Evolutionary conservation across 2,888 invertebrate species (phyloP).

Genomic region (Protodeltote pygarga): DNA sequence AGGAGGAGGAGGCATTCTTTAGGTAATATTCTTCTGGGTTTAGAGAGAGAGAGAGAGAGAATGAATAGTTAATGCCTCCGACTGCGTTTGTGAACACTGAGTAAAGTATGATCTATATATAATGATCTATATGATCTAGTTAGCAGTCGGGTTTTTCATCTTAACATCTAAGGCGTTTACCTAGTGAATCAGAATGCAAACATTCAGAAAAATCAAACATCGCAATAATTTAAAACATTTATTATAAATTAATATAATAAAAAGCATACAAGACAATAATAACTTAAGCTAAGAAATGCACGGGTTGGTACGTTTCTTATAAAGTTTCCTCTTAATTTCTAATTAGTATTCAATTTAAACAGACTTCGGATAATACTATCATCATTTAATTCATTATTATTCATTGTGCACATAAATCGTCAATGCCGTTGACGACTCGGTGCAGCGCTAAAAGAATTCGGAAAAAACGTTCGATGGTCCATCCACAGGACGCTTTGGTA

Average conservation of each 20-base stretch:
- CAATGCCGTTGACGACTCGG: conserved; percentile 65
- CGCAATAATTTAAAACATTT: conserved; percentile 74
- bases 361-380: conserved; percentile 70
- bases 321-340: conserved; percentile 59
- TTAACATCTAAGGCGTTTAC: too few species aligned
- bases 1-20: too few species aligned
- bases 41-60: too few species aligned
- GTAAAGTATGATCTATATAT: too few species aligned
- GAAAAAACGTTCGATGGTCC: conserved; percentile 44
- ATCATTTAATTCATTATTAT: conserved; percentile 38
- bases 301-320: conserved; percentile 80
- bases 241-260: conserved; percentile 82
- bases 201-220: conserved; percentile 44
- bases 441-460: conserved; percentile 43
- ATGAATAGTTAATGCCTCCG: too few species aligned
- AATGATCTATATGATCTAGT: too few species aligned
- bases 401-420: conserved; percentile 64
- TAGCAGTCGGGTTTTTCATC: too few species aligned
- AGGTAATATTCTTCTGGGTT: too few species aligned
- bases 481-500: conserved; percentile 62
- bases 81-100: too few species aligned
- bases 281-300: conserved; percentile 84
- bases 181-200: too few species aligned
- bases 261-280: conserved; percentile 82
- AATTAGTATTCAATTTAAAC: conserved; percentile 63